Base-by-base conservation (phyloP, 2,113 vertebrate species). In the Astur gentilis region DNA sequence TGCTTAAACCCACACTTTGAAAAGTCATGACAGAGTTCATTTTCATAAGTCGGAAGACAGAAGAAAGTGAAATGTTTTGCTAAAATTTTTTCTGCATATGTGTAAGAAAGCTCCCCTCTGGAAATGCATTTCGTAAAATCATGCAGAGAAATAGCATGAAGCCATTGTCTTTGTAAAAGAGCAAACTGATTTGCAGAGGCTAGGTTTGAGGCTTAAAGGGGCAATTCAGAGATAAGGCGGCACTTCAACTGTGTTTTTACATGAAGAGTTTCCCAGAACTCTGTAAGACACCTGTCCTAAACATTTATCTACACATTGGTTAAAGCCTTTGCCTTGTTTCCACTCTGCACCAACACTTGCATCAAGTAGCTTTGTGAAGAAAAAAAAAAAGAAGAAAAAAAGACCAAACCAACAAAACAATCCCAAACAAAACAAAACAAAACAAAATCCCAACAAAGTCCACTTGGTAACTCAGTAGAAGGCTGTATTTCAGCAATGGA, bases 1-100 rank as follows among this genome's bases (percentile, higher is more conserved):
- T 54, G 50, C 80, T 85, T 93, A 95, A 95, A 88, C 76, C 82
- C 76, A 96, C 70, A 89, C 76, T 77, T 89, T 36, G 73, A 64
- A 52, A 87, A 97, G 78, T 47, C 87, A 95, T 44, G 77, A 89
- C 2, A 3, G 71, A 88, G 84, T 52, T 93, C 67, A 61, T 92
- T 93, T 94, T 93, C 69, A 0, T 60, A 91, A 84, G 57, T 52
- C 31, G 70, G 77, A 82, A 83, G 81, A 69, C 3, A 81, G 70
- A 95, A 94, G 12, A 95, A 94, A 96, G 71, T 26, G 25, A 80
- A 96, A 85, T 12, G 14, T 80, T 91, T 62, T 57, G 40, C 87
- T 92, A 87, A 80, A 61, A 95, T 95, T 90, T 88, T 45, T 71
- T 90, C 86, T 86, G 64, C 20, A 1, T 49, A 79, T n/a, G 38